phyloP scores from a whole-genome alignment of 2,797 vertebrate species.

The Chrysocyon brachyurus region DNA sequence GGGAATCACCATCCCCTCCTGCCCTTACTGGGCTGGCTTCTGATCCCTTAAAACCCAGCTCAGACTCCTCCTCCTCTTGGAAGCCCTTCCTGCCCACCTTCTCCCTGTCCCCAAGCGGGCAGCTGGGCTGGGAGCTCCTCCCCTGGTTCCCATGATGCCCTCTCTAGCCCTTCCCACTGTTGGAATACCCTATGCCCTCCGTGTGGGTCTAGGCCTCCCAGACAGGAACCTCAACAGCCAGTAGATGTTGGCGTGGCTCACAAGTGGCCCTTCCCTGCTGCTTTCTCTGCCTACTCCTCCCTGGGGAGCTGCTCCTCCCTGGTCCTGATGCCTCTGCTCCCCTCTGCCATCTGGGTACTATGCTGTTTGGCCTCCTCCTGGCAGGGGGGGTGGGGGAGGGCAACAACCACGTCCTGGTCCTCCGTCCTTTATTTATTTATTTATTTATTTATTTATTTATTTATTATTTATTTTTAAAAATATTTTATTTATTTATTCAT shows the following conservation, averaged over 20 bases:
- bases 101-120: fast-evolving
- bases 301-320: fast-evolving
- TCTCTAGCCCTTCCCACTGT: background rate
- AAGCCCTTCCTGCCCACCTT: background rate
- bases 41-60: background rate
- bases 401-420: background rate
- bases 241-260: background rate
- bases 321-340: background rate
- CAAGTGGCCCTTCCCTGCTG: background rate
- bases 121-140: too few species aligned
- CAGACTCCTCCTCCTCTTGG: background rate
- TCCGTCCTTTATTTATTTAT: background rate
- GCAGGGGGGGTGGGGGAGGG: background rate
- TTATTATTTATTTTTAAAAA: too few species aligned
- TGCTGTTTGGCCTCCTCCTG: background rate
- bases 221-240: background rate
- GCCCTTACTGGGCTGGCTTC: background rate
- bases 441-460: too few species aligned
- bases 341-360: background rate
- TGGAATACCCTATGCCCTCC: background rate
- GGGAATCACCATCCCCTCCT: background rate
- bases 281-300: background rate
- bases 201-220: background rate
- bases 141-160: background rate
- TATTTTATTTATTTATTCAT: too few species aligned